phyloP scores from a whole-genome alignment of 2,113 vertebrate species.

The Cisticola juncidis region DNA sequence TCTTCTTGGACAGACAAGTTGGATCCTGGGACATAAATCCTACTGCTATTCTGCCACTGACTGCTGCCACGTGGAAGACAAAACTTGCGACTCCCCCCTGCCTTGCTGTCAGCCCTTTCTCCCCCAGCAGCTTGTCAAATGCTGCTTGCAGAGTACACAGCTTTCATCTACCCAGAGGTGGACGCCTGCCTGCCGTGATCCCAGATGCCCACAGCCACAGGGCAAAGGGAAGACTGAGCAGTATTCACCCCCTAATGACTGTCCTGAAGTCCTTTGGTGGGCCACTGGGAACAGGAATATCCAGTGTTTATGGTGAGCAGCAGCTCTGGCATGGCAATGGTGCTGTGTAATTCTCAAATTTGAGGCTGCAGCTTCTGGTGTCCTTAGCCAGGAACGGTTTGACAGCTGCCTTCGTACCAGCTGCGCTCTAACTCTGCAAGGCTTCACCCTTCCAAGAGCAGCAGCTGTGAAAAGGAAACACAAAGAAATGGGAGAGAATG shows the following conservation, averaged over 20 bases:
- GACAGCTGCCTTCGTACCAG: neutral
- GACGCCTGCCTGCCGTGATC: rapidly evolving
- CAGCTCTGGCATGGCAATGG: rapidly evolving
- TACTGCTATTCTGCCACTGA: neutral
- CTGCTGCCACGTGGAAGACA: neutral
- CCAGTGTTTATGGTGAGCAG: rapidly evolving
- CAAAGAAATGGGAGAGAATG: rapidly evolving
- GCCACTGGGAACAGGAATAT: neutral
- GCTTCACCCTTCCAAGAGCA: neutral
- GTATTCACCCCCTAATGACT: rapidly evolving
- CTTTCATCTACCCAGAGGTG: neutral
- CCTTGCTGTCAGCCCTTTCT: neutral
- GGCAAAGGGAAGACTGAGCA: rapidly evolving
- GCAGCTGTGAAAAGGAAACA: neutral
- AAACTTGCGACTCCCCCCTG: neutral
- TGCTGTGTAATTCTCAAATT: neutral
- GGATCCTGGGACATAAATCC: neutral
- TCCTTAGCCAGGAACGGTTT: neutral
- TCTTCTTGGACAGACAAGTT: neutral
- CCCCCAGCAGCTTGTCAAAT: neutral
- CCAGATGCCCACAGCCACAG: neutral
- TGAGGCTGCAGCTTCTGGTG: neutral
- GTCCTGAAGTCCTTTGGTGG: rapidly evolving
- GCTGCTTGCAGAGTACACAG: neutral
- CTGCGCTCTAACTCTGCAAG: neutral